A percentile compares a stretch with the other conserved stretches of the same genome.
Conservation (phyloP, 2,888 invertebrate species). For the Junonia oenone region DNA sequence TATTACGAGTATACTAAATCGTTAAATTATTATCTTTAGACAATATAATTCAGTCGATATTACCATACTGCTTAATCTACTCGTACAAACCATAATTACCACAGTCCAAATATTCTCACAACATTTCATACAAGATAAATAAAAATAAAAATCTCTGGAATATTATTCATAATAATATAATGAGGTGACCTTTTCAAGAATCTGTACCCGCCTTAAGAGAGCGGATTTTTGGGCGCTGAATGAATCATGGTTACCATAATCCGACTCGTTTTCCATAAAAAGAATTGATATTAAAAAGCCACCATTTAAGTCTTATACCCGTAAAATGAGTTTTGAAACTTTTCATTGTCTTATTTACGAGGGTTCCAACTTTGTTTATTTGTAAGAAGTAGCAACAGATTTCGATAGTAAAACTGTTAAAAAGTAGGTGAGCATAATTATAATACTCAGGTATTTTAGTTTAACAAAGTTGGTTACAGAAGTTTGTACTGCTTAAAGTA, state of each 20-base stretch:
- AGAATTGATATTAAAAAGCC: neutral
- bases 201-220: neutral
- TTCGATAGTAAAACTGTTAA: no score
- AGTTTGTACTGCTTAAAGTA: no score
- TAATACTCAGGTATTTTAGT: no score
- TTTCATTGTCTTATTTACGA: neutral
- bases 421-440: no score
- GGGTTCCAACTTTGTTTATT: no score
- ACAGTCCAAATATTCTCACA: no score
- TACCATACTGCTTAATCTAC: no score
- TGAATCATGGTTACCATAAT: neutral
- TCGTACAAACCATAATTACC: no score
- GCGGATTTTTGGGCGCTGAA: neutral
- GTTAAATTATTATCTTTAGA: no score
- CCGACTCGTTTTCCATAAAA: neutral
- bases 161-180: neutral
- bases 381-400: no score
- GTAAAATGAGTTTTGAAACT: neutral
- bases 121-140: neutral
- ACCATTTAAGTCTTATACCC: neutral
- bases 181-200: neutral
- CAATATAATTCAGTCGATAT: no score
- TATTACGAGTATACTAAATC: neutral
- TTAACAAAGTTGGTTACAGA: no score
- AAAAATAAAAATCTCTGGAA: neutral